Evolutionary conservation across 2,888 invertebrate genomes (phyloP), one percentile per base, ranked within the genome.

Genomic region (Rosalia funebris): DNA sequence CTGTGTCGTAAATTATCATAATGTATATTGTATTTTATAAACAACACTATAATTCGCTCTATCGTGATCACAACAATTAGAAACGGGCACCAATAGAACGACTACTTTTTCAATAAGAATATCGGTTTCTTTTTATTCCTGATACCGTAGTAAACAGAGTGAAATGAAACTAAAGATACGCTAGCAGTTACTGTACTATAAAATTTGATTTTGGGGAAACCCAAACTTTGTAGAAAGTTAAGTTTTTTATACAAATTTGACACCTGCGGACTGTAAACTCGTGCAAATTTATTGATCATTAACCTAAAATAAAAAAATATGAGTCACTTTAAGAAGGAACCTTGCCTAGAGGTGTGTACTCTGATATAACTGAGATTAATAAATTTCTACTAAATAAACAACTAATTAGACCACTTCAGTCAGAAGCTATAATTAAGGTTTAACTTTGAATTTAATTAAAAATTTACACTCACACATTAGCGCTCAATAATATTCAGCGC

Each of bases 311-410:
- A 25, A 44, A 44, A 12, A 34, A 34, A n/a, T 2, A 20, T 25
- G 9, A 44, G 20, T 12, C 44, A 44, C n/a, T 20, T 20, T 44
- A 20, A 14, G 19, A 20, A 11, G 44, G 4, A 44, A 44, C 44
- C 14, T 44, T 12, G 42, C 25, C 25, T 44, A 14, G 12, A 20
- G 25, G 44, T 25, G 11, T 9, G 1, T 3, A 34, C 34, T 34
- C 34, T 3, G 10, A n/a, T 34, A 34, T n/a, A 25, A 25, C 4
- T 25, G 3, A 5, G 25, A 9, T 44, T 12, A 44, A 44, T 44
- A 25, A 19, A 25, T 44, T 44, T 44, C 12, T 12, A 14, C 44
- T 25, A 44, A 44, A 44, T 25, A 44, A 44, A 25, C 44, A 46
- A 32, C 25, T 31, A 46, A 46, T 31, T 31, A 16, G 15, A 0